Conservation (phyloP, 2,888 invertebrate genomes). For the Drosophila birchii region DNA sequence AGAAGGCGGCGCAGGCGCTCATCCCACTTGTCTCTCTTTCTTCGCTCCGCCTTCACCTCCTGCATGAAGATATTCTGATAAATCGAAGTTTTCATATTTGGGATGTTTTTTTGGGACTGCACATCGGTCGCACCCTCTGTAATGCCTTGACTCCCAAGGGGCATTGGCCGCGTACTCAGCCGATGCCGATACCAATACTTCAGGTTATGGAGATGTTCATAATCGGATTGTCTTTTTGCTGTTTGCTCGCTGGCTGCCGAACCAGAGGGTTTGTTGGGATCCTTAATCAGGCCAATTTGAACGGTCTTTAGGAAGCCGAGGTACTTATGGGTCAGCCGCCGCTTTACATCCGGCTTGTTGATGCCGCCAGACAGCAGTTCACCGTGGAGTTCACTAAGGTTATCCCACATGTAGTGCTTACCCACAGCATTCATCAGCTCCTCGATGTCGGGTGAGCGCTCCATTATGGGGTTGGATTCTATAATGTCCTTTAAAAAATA, state of each 20-base stretch:
- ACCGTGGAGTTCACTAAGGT: constrained; percentile 18
- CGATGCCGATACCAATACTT: neutral
- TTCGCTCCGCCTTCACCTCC: neutral
- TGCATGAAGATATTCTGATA: constrained; percentile 7
- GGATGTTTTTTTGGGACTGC: neutral
- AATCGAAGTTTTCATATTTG: neutral
- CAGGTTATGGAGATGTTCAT: neutral
- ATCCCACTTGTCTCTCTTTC: neutral
- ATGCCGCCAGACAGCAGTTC: constrained; percentile 35
- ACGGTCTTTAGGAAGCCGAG: constrained; percentile 24
- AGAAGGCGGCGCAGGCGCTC: neutral
- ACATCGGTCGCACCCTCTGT: neutral
- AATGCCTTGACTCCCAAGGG: neutral
- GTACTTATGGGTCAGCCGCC: constrained; percentile 46
- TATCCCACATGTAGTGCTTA: constrained; percentile 56
- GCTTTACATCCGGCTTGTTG: fast-evolving
- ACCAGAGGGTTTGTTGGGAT: neutral
- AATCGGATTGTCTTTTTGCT: neutral
- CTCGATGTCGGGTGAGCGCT: constrained; percentile 1
- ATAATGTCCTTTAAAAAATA: constrained; percentile 24
- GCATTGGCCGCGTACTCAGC: neutral
- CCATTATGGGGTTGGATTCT: constrained; percentile 21
- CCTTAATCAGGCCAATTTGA: neutral
- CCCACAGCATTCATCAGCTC: constrained; percentile 13
- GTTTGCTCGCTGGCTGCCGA: no score